Evolutionary conservation across 2,888 invertebrate genomes (phyloP), one percentile per base, ranked within the genome.

Genomic region (Trichopria drosophilae): DNA sequence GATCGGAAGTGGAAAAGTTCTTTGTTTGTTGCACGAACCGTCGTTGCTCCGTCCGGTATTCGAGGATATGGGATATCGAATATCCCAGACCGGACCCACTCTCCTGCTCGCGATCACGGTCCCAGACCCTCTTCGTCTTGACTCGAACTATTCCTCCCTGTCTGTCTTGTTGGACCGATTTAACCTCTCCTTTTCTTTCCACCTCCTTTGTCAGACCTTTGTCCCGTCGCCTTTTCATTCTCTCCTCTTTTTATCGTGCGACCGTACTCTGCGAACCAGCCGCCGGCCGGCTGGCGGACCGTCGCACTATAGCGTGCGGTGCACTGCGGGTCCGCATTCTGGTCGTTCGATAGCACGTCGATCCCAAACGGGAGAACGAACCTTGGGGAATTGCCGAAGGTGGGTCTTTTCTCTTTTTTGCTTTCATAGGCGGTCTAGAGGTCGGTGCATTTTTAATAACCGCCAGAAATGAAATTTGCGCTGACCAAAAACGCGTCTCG

Each of bases 1-100:
- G 57, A 61, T 68, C 67, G 66, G 66, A 70, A 70, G 68, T 67
- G 67, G 64, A 62, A 67, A 69, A 66, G 61, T 65, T 65, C 67
- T 69, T 70, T 71, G 67, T 69, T 66, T 59, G 61, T 51, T 53
- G 60, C 58, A 52, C 61, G 63, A 54, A 53, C 56, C 51, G 51
- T 47, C 28, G 28, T 36, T 20, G 32, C n/a, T 20, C 28, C n/a
- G n/a, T n/a, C 51, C 50, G 57, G 53, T 54, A 55, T 47, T 55
- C 45, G 54, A 57, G 57, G 52, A 58, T 54, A 52, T 53, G 52
- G 63, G 63, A 63, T 71, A 71, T 71, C 66, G 65, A 69, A 64
- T 71, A 64, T 69, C 68, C 66, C 58, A 47, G 51, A 57, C 47
- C 51, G 57, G 50, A 47, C 55, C 54, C 49, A 61, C 50, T 10